These are phyloP conservation scores for Loriculus beryllinus DNA, from an alignment of 2,797 vertebrate genomes.

Conservation along the genomic window DNA sequence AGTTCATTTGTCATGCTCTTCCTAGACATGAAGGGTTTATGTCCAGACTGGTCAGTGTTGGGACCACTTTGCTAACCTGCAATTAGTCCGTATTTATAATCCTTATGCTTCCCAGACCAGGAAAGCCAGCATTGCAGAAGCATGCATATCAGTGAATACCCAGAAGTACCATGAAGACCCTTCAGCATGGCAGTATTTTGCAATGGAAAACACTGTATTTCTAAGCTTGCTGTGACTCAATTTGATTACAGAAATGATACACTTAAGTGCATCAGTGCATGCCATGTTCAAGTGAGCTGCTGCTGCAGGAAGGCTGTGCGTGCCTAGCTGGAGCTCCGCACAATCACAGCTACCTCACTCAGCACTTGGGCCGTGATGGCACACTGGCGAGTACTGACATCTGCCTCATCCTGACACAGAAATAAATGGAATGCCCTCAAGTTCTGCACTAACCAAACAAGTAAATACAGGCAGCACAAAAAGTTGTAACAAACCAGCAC, in stretches of 20 bases:
- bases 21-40: neutral
- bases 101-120: neutral
- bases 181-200: neutral
- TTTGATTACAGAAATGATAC: neutral
- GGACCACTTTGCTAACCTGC: neutral
- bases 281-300: neutral
- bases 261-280: too few relatives aligned
- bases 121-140: neutral
- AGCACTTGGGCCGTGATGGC: neutral
- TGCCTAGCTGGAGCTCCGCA: neutral
- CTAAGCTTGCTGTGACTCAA: neutral
- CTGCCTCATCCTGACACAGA: neutral
- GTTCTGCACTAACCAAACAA: rapidly evolving
- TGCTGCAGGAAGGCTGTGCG: neutral
- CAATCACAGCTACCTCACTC: neutral
- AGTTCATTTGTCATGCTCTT: neutral
- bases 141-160: neutral
- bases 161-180: neutral
- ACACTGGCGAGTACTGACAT: neutral
- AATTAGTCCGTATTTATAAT: neutral
- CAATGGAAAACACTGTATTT: neutral
- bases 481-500: neutral
- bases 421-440: neutral
- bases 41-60: neutral
- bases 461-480: neutral